These are phyloP conservation scores for Dendronephthya gigantea DNA, from an alignment of 64 coral and sea anemone species.

Conservation along the genomic window DNA sequence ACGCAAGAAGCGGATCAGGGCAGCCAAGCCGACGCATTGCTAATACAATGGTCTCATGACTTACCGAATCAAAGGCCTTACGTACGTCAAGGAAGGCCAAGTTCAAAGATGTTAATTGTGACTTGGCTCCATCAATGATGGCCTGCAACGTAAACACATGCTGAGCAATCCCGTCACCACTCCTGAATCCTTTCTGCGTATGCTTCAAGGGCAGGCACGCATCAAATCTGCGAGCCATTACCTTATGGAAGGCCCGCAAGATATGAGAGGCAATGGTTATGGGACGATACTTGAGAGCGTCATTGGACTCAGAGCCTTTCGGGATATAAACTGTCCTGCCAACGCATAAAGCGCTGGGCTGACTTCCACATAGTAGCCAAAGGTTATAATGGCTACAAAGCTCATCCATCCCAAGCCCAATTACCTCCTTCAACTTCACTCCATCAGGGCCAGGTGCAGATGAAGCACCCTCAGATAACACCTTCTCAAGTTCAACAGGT, in stretches of 20 bases:
- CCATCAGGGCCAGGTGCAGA: too few relatives aligned
- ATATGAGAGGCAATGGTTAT: neutral
- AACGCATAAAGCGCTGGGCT: too few relatives aligned
- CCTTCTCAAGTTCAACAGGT: too few relatives aligned
- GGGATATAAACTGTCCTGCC: neutral
- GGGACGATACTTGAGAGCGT: neutral
- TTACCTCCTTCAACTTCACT: too few relatives aligned
- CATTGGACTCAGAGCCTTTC: neutral
- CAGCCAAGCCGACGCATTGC: neutral
- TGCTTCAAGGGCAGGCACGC: neutral
- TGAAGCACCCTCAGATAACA: too few relatives aligned
- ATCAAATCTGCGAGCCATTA: neutral
- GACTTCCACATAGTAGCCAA: too few relatives aligned
- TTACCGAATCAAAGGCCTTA: neutral
- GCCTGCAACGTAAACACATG: neutral
- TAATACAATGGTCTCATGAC: neutral
- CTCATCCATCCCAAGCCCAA: too few relatives aligned
- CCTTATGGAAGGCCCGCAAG: neutral
- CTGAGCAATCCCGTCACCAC: neutral
- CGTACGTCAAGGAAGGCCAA: neutral
- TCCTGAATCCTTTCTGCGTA: neutral
- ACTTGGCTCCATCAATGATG: neutral
- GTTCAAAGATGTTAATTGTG: neutral
- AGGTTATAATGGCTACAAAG: too few relatives aligned
- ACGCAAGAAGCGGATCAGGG: neutral